Base-by-base conservation (phyloP, 2,888 invertebrate genomes). In the Xestia rhomboidea region DNA sequence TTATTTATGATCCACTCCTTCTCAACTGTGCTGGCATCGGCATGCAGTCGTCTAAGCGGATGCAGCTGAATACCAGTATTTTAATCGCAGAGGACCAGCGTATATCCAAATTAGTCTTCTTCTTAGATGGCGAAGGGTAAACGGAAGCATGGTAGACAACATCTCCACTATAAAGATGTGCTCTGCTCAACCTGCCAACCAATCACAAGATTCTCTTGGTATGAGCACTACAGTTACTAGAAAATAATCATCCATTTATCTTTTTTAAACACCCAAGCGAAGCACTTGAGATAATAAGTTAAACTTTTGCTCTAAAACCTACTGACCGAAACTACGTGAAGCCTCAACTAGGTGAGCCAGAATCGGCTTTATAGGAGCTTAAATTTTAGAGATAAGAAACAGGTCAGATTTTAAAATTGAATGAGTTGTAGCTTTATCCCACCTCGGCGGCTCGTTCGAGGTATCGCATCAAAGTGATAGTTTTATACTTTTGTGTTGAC, bases 341-440 rank as follows among this genome's bases (percentile, higher is more conserved):
- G 38, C 27, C 30, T 7, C 18, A 30, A 62, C 66, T 70, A 67
- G 62, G 57, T 80, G 41, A 78, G 67, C 60, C n/a, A 46, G 34
- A 72, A 46, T 77, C 54, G 34, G 54, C 62, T 77, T 66, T 60
- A 34, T 8, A 34, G 10, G 4, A 27, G 27, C 46, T 71, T 69
- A 76, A 34, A 69, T 76, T 54, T 70, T 10, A 63, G 38, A 63
- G n/a, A 15, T 57, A 62, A 69, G 73, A 68, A 67, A 57, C 27
- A 27, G 57, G 64, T n/a, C 13, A 71, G 44, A 70, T 73, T 78
- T 82, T 34, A 83, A 82, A 71, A 79, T 68, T 68, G 60, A 83
- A 82, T 71, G 73, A 71, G 21, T 34, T 30, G 41, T 73, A 41
- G 57, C 44, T 73, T 73, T 60, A 77, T 81, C 80, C 46, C 24